Evolutionary conservation across 2,888 invertebrate genomes (phyloP), one percentile per base, ranked within the genome.

Genomic region (Anodontia alba): DNA sequence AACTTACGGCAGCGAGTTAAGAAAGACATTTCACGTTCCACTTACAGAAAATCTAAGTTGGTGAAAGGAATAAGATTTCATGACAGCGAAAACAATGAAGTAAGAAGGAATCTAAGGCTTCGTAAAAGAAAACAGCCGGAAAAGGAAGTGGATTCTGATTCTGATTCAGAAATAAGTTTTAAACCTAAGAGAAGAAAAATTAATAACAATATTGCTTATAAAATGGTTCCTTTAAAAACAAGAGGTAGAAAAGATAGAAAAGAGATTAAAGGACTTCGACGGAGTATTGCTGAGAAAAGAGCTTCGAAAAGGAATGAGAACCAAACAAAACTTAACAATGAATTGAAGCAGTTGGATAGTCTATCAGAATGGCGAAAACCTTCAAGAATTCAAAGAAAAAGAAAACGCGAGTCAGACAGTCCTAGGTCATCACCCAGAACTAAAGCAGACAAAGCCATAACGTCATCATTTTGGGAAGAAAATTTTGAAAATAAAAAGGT

Each of bases 141-240:
- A 33, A 29, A 62, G 20, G 2, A 7, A 62, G 7, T 3, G 5
- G 17, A 33, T 15, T 31, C 15, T 3, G 31, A 33, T 20, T 33
- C 33, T 2, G 62, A 62, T 20, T 62, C 62, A 33, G 62, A 62
- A 33, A 17, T 62, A 33, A 62, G 33, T 62, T 62, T 62, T 62
- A 62, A 62, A 62, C 62, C 62, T 5, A 62, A 62, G 33, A 62
- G 62, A 33, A 62, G 33, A 23, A 62, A 33, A 62, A 17, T 62
- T 33, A 8, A 62, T 12, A 17, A 10, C 1, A 23, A 17, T 3
- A 17, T 15, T 33, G 33, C 62, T 8, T 33, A 62, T 33, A 62
- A 33, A 23, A 62, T 62, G 62, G 33, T 33, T 62, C 62, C 62
- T 62, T 33, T 33, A 31, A 17, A 17, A 29, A 26, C 57, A 29